Evolutionary conservation across 2,888 invertebrate genomes (phyloP), one percentile per base, ranked within the genome.

Genomic region (Zootermopsis nevadensis): DNA sequence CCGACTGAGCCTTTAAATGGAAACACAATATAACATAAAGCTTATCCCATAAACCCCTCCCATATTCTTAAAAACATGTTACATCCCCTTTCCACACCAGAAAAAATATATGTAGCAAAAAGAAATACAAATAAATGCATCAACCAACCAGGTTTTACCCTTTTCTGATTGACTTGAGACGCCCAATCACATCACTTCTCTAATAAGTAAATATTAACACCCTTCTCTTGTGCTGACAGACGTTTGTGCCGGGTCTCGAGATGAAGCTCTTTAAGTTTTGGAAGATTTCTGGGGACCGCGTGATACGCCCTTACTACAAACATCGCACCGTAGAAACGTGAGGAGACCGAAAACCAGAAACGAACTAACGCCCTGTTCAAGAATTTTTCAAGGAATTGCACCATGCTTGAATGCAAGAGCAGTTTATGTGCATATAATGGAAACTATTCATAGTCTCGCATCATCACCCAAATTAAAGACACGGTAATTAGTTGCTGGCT

Each of bases 301-400:
- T 60, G n/a, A 33, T 33, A 69, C 69, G 69, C 69, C 69, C 69
- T 69, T 69, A 33, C 69, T 69, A 31, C 33, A 69, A 69, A 69
- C 33, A 69, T 33, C 33, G 33, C 69, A 33, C 69, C 4, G 69
- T 31, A 69, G n/a, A 60, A 60, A 4, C 60, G n/a, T 60, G n/a
- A 60, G 12, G 27, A 27, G 60, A n/a, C 12, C 60, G 27, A 60
- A 60, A n/a, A 10, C n/a, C 53, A 27, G n/a, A 48, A 48, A 48
- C 19, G 12, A 60, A 60, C 60, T 10, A 60, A 60, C 60, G 60
- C 60, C 60, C 60, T 60, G 7, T 27, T n/a, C 60, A 60, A 60
- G 60, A 60, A 60, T 60, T n/a, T 48, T 60, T n/a, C 60, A 1
- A n/a, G n/a, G 8, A 60, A 60, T 48, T 48, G 48, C 19, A 48